Evolutionary conservation across 2,888 invertebrate species (phyloP), one percentile per base, ranked within the genome.

Genomic region (Polydrusus cervinus): DNA sequence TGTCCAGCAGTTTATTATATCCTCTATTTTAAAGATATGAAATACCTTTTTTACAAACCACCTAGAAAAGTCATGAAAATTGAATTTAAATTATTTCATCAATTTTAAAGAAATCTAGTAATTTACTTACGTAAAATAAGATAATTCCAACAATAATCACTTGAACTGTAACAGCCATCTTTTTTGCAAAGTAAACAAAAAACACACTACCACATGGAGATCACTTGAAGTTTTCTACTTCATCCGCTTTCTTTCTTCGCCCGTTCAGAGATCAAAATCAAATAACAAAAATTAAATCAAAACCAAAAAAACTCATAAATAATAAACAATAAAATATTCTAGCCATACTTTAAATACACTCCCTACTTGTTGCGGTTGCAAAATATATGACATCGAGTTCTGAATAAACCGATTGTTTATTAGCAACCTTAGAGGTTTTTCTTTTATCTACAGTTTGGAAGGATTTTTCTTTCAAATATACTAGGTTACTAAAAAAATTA

Each of bases 291-390:
- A 45, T 14, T 45, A 53, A 55, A 25, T 16, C 43, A 57, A 71
- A 47, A 55, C 11, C 9, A 34, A 30, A 74, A 75, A 72, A 72
- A 71, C 67, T 71, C 53, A 71, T 67, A 66, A 69, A 70, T 60
- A 71, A 75, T 76, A 65, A 72, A 72, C 72, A 68, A 72, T 72
- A 47, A 76, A 55, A 60, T 72, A 68, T 72, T 72, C 72, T 65
- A 40, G 55, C 65, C 69, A 69, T 72, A 64, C 64, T 64, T 72
- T 76, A 76, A 72, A 76, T 76, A 76, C 72, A 51, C 62, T 76
- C 76, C 76, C 76, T 76, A 72, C 71, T 75, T 71, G 71, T 61
- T 2, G 16, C 9, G 55, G 55, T 75, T 75, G 71, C 75, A 67
- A 66, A 61, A 75, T 51, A 40, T 51, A 25, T 61, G 67, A 66